A percentile compares a stretch with the other conserved stretches of the same genome.
phyloP scores from a whole-genome alignment of 2,113 vertebrate genomes.

The Emydocephalus ijimae region DNA sequence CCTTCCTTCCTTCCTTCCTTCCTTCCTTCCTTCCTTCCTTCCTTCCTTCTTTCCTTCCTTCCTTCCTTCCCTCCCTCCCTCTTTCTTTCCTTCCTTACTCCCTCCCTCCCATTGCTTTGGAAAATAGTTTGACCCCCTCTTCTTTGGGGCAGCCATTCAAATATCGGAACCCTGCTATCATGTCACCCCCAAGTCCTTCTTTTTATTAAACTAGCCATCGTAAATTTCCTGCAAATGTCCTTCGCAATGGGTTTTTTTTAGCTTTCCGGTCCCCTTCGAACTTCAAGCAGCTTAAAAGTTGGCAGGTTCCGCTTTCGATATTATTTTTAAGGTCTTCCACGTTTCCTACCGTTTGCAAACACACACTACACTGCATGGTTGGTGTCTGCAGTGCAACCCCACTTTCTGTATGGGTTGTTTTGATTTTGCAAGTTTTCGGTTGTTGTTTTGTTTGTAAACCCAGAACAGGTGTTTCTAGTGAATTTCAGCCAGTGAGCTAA shows the following conservation, averaged over 20 bases:
- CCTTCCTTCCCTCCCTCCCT: too few species aligned
- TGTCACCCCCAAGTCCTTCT: background rate
- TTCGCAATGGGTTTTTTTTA: background rate
- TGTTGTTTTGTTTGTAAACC: background rate
- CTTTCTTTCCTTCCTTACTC: too few species aligned
- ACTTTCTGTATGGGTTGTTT: background rate
- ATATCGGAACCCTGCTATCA: background rate
- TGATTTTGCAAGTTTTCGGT: background rate
- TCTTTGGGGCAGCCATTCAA: too few species aligned
- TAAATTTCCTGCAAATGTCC: background rate
- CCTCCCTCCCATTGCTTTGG: too few species aligned
- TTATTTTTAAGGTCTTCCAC: background rate
- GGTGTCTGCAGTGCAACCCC: fast-evolving
- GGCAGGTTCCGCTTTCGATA: background rate
- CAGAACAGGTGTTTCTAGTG: background rate
- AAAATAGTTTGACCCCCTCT: too few species aligned
- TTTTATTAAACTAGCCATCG: background rate
- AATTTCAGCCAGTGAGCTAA: conserved; percentile 13
- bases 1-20: too few species aligned
- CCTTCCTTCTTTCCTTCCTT: too few species aligned
- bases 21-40: too few species aligned
- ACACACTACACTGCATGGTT: background rate
- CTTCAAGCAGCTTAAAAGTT: background rate
- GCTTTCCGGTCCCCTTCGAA: background rate
- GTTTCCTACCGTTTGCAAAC: background rate